Conservation (phyloP, 1,140 invertebrate genomes). For the Drosophila pruinosa region DNA sequence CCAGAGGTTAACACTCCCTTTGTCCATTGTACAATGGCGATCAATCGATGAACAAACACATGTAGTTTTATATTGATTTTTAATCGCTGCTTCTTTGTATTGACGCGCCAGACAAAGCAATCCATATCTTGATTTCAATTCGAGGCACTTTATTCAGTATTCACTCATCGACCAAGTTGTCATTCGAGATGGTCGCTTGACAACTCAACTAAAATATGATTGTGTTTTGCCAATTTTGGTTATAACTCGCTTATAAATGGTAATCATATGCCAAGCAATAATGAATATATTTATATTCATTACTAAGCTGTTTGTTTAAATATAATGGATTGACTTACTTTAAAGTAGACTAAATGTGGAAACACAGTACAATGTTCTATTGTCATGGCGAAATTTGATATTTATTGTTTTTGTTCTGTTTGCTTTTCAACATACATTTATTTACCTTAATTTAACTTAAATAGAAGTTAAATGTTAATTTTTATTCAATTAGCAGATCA, state of each 20-base stretch:
- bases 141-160: slow-evolving; percentile 19
- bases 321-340: slow-evolving; percentile 13
- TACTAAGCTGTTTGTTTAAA: neutral
- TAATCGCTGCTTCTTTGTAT: slow-evolving; percentile 65
- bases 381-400: slow-evolving; percentile 23
- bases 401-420: slow-evolving; percentile 9
- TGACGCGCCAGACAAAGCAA: slow-evolving; percentile 12
- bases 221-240: slow-evolving; percentile 11
- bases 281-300: slow-evolving; percentile 24
- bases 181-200: slow-evolving; percentile 19
- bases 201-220: slow-evolving; percentile 41
- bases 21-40: slow-evolving; percentile 33
- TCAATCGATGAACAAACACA: slow-evolving; percentile 33
- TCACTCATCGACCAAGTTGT: slow-evolving; percentile 34
- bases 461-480: neutral
- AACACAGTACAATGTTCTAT: neutral
- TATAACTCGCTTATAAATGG: slow-evolving; percentile 23
- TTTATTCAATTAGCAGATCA: neutral
- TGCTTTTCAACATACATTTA: neutral
- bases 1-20: slow-evolving; percentile 26
- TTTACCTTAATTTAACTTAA: neutral
- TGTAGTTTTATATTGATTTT: slow-evolving; percentile 73
- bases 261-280: slow-evolving; percentile 61
- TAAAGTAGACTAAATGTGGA: slow-evolving; percentile 2
- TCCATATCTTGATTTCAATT: slow-evolving; percentile 31